Evolutionary conservation across 1,140 invertebrate species (phyloP).

Genomic region (Phenacoccus solenopsis): DNA sequence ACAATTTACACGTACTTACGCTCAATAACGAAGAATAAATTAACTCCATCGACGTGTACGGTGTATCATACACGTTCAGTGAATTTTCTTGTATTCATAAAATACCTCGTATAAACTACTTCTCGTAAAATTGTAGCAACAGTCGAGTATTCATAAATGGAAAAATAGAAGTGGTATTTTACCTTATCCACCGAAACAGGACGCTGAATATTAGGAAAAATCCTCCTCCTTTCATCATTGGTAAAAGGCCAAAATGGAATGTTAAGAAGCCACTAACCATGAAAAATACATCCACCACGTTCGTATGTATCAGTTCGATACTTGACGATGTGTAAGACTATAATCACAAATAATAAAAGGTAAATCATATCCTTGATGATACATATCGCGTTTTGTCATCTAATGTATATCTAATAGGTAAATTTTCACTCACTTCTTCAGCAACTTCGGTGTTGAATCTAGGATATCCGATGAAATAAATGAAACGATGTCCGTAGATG

Average conservation of each 20-base stretch:
- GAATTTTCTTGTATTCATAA: too few species aligned
- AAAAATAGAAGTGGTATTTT: too few species aligned
- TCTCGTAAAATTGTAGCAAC: too few species aligned
- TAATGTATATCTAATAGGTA: too few species aligned
- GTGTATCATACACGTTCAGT: too few species aligned
- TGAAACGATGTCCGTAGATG: conserved; percentile 8
- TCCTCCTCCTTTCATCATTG: conserved; percentile 1
- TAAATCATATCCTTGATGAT: too few species aligned
- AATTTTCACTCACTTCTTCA: background rate
- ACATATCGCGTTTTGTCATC: too few species aligned
- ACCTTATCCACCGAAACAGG: conserved; percentile 3
- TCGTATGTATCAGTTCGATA: conserved; percentile 4
- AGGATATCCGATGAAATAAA: background rate
- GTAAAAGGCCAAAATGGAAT: conserved; percentile 7
- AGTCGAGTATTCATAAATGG: too few species aligned
- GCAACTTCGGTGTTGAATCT: background rate
- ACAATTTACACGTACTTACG: too few species aligned
- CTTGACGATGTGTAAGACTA: background rate
- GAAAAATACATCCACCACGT: conserved; percentile 4
- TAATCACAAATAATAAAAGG: background rate
- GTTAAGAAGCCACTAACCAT: background rate
- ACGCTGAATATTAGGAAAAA: background rate
- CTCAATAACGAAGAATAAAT: too few species aligned
- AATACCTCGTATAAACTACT: too few species aligned
- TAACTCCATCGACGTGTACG: too few species aligned